Evolutionary conservation across 2,797 vertebrate genomes (phyloP).

Genomic region (Acanthornis magna): DNA sequence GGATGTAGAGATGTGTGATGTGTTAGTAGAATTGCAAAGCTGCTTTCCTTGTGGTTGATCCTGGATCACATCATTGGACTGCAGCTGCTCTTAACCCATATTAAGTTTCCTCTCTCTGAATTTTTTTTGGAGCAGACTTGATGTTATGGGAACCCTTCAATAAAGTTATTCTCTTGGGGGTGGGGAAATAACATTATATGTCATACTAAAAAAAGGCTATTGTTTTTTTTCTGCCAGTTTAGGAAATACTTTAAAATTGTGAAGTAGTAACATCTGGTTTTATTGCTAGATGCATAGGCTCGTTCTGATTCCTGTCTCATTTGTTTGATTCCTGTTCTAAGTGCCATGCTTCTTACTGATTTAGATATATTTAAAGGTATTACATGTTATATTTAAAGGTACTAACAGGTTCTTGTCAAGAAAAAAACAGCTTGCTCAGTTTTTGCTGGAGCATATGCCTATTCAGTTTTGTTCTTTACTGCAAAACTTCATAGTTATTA

Average conservation of each 20-base stretch:
- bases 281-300: background rate
- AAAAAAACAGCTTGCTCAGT: background rate
- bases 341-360: background rate
- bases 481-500: background rate
- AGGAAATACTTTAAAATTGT: slow-evolving; percentile 9
- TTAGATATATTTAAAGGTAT: background rate
- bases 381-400: background rate
- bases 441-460: background rate
- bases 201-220: slow-evolving; percentile 44
- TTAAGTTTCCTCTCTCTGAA: background rate
- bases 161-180: slow-evolving; percentile 17
- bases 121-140: slow-evolving; percentile 34
- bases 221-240: slow-evolving; percentile 37
- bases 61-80: slow-evolving; percentile 27
- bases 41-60: slow-evolving; percentile 50
- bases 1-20: slow-evolving; percentile 38
- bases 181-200: slow-evolving; percentile 12
- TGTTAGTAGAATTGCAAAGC: slow-evolving; percentile 48
- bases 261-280: slow-evolving; percentile 29
- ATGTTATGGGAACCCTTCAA: slow-evolving; percentile 48
- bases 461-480: background rate
- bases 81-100: slow-evolving; percentile 19
- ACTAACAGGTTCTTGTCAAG: background rate
- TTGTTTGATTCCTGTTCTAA: background rate
- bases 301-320: background rate